Evolutionary conservation across 1,140 invertebrate genomes (phyloP), one percentile per base, ranked within the genome.

Genomic region (Cydia fagiglandana): DNA sequence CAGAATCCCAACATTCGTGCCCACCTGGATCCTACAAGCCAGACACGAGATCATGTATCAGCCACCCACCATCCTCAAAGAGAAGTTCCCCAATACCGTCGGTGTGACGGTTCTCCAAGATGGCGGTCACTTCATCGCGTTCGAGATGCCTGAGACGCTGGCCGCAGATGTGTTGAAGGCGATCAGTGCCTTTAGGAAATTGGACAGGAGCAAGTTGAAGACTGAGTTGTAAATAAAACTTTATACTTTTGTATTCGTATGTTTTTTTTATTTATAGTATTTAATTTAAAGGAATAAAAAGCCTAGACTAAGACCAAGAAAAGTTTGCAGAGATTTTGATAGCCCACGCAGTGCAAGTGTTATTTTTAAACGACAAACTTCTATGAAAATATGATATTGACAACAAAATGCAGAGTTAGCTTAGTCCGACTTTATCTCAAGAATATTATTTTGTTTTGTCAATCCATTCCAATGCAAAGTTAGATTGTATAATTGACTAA

Each of bases 111-210:
- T 95, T 78, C 80, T 94, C 20, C 50, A 86, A 4, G 88, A 93
- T 4, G 96, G 96, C 3, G 97, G 97, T 6, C 97, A 98, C 88
- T 98, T 97, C 85, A 95, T 95, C 7, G 96, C 96, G 0, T 94
- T 97, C 73, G 96, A 98, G 89, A 90, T 95, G 74, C 96, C 96
- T 0, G 77, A 94, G 79, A 75, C 95, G 3, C 80, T 97, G 1
- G 73, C 75, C 2, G 73, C 75, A 5, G 50, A 78, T 30, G 64
- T 78, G 2, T 24, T 76, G 6, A 74, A 75, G 12, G 77, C 70
- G 30, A 15, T 64, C 10, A 38, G 2, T 15, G 66, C 66, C 15
- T 70, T 70, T 30, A 38, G 66, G n/a, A 41, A 17, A 17, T 13
- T 70, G 9, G 66, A 70, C 34, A 38, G 34, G 15, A 70, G 66